Evolutionary conservation across 2,797 vertebrate genomes (phyloP), one percentile per base, ranked within the genome.

Genomic region (Clarias pachynema): DNA sequence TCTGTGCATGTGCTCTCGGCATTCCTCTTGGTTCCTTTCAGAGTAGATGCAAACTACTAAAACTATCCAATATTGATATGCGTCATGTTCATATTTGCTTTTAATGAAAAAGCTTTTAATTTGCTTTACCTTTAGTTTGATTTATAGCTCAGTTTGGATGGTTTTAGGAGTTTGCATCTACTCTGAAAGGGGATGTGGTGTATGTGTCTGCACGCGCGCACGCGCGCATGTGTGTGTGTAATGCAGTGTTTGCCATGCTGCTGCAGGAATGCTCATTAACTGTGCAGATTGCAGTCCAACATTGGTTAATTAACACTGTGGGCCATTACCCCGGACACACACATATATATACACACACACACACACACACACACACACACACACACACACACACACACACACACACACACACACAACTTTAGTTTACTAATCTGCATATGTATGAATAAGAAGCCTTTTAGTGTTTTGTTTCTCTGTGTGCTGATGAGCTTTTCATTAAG

Each of bases 401-500:
- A 6, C 5, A 37, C 29, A 20, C 40, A 78, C 26, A 26, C 24
- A 68, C 22, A 53, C 29, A 70, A n/a, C 56, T 49, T 82, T 86
- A 80, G 20, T 49, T 81, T 86, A 63, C n/a, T 75, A 89, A 62
- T 80, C 78, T 87, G 87, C 90, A 87, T 90, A 87, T 86, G 86
- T 29, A 18, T 37, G 56, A 81, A 62, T 87, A 81, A 88, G 85
- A 85, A 90, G 91, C 86, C 44, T 49, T 49, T 49, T 49, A 49
- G 49, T 79, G 53, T 85, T 83, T 72, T 68, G 18, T 84, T 89
- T 70, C 59, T 34, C 37, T 69, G 49, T 84, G 20, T 69, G 66
- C 91, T 92, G 92, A 92, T 86, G 79, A 93, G 92, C 88, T 87
- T 88, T 92, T 89, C 93, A 91, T 93, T 93, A 91, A 92, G 91